phyloP scores from a whole-genome alignment of 2,113 vertebrate species.

The Muscicapa adusta region DNA sequence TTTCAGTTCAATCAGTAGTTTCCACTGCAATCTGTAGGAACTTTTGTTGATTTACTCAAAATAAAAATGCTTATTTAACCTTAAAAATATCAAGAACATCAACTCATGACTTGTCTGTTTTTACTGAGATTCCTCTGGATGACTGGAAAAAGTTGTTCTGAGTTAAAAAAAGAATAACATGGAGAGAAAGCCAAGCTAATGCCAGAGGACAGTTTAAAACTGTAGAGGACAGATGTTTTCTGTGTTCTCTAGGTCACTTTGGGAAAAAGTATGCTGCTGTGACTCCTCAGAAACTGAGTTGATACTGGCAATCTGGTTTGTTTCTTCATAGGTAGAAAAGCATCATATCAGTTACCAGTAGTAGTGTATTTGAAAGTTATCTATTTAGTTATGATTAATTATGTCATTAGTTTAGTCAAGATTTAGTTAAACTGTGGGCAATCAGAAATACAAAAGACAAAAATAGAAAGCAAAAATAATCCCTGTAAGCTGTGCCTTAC shows the following conservation, averaged over 20 bases:
- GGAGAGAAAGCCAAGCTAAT: conserved; percentile 22
- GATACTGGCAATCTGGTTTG: background rate
- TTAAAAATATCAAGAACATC: conserved; percentile 42
- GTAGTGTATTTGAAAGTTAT: background rate
- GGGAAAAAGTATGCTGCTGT: background rate
- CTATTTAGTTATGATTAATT: background rate
- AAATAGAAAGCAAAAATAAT: background rate
- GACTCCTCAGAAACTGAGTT: background rate
- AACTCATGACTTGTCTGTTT: conserved; percentile 51
- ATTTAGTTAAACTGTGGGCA: background rate
- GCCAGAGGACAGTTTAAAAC: conserved; percentile 32
- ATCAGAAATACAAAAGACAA: background rate
- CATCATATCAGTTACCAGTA: background rate
- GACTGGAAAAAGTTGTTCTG: conserved; percentile 57
- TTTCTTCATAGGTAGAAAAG: background rate
- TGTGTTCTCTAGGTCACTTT: background rate
- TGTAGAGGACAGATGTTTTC: conserved; percentile 2
- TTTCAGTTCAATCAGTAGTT: background rate
- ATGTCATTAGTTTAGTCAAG: background rate
- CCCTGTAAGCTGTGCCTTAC: background rate
- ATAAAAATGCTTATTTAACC: conserved; percentile 49
- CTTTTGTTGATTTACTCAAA: conserved; percentile 1
- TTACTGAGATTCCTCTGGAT: conserved; percentile 46
- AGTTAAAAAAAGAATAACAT: conserved; percentile 48
- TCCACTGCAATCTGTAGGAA: background rate